Base-by-base conservation (phyloP, 2,113 vertebrate genomes). In the Raja brachyura region DNA sequence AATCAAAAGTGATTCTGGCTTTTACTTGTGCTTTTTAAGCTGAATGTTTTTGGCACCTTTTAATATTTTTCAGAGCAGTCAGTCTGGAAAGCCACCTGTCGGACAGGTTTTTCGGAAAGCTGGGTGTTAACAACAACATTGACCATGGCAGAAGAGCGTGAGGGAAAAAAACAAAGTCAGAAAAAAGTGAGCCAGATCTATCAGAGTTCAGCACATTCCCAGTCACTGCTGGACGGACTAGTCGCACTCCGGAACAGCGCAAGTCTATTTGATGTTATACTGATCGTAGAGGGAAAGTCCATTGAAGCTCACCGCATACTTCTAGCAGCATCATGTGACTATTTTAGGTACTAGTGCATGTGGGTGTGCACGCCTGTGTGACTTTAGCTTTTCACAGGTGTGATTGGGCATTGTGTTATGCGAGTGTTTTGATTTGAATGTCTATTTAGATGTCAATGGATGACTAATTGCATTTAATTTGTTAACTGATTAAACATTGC, bases 231-330 rank as follows among this genome's bases (percentile, higher is more conserved):
- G 93, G 97, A 96, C 1, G 98, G 98, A 4, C 96, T 99, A 39
- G 94, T 98, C 79, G 96, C 96, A 0, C 97, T 99, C 6, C 95
- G 98, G 8, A 96, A 98, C 93, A 95, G 96, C 0, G 97, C 97
- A 28, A 96, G 98, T 94, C 96, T 99, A 94, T 99, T 98, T 3
- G 99, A 99, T 0, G 98, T 99, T 5, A 97, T 98, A 33, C 97
- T 99, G 73, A 94, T 98, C 78, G 98, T 99, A 70, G 98, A 99
- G 81, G 98, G 97, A 93, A 97, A 95, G 90, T 96, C 97, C 22
- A 96, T 99, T 0, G 96, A 97, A 94, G 98, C 98, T 73, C 98
- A 99, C 94, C 98, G 99, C 0, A 97, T 99, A 93, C 97, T 99
- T 0, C 96, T 99, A 90, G 99, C 99, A 16, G 98, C 99, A 0